These are phyloP conservation scores for Dolichoris vasculosae DNA, from an alignment of 1,140 invertebrate species.

Conservation along the genomic window DNA sequence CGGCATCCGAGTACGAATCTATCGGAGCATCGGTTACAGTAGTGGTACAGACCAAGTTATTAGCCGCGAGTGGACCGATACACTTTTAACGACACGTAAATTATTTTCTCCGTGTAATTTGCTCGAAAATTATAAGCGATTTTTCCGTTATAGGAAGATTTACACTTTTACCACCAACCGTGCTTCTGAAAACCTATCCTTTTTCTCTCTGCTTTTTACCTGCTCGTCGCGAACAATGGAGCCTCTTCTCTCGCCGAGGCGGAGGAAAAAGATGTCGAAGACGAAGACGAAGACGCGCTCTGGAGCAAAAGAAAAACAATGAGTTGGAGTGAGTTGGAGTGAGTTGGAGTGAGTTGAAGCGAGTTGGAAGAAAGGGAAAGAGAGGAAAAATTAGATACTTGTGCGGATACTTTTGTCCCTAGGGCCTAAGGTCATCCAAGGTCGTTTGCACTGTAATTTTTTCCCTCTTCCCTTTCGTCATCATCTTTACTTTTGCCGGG, in stretches of 20 bases:
- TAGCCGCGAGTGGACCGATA: too few relatives aligned
- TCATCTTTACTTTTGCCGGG: not conserved
- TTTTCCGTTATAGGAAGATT: not conserved
- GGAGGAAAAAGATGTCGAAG: not conserved
- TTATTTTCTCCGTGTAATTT: too few relatives aligned
- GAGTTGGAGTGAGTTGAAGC: too few relatives aligned
- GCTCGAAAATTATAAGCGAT: not conserved
- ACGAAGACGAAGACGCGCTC: not conserved
- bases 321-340: too few relatives aligned
- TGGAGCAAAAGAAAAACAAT: not conserved
- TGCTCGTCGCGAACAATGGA: not conserved
- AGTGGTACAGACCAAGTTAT: too few relatives aligned
- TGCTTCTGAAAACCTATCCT: not conserved
- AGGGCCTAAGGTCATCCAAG: constrained; percentile 14
- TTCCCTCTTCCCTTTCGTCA: not conserved
- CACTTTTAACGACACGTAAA: too few relatives aligned
- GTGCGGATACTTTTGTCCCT: not conserved
- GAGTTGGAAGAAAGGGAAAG: not conserved
- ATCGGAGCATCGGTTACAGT: too few relatives aligned
- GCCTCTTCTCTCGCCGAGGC: not conserved
- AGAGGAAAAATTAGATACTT: constrained; percentile 16
- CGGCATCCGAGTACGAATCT: too few relatives aligned
- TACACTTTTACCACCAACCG: constrained; percentile 13
- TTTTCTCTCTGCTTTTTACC: not conserved
- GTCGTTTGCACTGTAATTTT: not conserved